Percentiles rank a stretch among this genome's conserved stretches.
Evolutionary conservation across 2,797 vertebrate species (phyloP).

Genomic region (Anolis apletophallus): DNA sequence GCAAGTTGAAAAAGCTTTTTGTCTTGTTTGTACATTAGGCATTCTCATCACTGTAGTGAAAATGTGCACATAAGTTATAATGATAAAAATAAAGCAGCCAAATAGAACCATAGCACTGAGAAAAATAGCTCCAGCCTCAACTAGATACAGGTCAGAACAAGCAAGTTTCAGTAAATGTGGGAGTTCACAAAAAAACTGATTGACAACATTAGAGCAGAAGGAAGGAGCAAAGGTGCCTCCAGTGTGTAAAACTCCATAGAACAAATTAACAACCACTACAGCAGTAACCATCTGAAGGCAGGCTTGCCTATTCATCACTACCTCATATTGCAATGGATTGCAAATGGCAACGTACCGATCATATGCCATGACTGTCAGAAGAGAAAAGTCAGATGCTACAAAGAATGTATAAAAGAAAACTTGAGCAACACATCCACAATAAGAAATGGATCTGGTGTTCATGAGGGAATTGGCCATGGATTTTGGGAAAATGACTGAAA

Average conservation of each 20-base stretch:
- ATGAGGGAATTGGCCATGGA: not conserved
- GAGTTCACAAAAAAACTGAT: slow-evolving; percentile 21
- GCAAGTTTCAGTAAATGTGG: not conserved
- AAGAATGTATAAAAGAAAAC: not conserved
- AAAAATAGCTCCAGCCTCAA: not conserved
- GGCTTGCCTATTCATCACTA: not conserved
- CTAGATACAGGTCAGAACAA: not conserved
- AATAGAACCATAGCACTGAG: not conserved
- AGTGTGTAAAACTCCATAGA: not conserved
- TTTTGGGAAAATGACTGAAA: not conserved
- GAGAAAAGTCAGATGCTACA: not conserved
- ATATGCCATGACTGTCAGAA: slow-evolving; percentile 24
- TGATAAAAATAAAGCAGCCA: not conserved
- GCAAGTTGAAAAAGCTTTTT: slow-evolving; percentile 16
- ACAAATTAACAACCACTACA: not conserved
- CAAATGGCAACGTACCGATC: slow-evolving; percentile 25
- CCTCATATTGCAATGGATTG: slow-evolving; percentile 10
- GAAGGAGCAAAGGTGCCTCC: not conserved
- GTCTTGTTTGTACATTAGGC: not conserved
- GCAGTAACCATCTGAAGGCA: not conserved
- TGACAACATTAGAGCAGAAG: not conserved
- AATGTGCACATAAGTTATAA: not conserved
- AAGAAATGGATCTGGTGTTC: not conserved
- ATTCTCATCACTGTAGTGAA: not conserved
- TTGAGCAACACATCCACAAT: slow-evolving; percentile 2